phyloP scores from a whole-genome alignment of 2,113 vertebrate genomes.

The Pseudorectes ferrugineus region DNA sequence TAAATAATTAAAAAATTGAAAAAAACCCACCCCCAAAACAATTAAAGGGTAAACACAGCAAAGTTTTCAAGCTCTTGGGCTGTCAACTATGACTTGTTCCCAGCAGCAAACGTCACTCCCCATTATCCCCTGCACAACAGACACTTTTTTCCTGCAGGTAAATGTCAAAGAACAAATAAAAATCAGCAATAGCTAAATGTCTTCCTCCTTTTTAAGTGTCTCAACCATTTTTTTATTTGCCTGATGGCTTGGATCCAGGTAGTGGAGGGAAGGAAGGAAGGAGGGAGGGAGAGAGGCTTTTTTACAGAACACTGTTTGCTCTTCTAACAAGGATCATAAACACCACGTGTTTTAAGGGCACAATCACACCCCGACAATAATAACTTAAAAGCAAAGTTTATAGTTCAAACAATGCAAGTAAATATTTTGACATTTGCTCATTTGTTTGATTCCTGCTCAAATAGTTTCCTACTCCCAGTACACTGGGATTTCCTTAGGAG shows the following conservation, averaged over 20 bases:
- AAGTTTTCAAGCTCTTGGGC: not conserved
- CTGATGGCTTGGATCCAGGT: not conserved
- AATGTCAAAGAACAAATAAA: not conserved
- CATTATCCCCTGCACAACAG: not conserved
- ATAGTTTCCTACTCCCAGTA: not conserved
- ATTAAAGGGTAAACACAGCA: not conserved
- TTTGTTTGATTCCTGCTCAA: not conserved
- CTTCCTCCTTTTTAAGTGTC: not conserved
- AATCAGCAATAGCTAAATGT: not conserved
- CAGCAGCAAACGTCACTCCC: not conserved
- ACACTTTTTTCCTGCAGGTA: not conserved
- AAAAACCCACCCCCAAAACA: not conserved
- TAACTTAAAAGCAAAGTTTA: not conserved
- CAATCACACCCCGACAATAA: not conserved
- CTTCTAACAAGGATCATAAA: not conserved
- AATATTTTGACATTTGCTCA: conserved; percentile 14
- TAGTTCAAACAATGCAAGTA: not conserved
- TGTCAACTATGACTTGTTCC: not conserved
- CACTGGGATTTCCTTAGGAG: not conserved
- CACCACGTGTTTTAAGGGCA: not conserved
- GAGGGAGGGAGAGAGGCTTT: not conserved
- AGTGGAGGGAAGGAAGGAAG: not conserved
- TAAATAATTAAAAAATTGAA: too few species aligned
- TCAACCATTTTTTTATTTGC: not conserved
- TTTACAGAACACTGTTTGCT: not conserved